phyloP scores from a whole-genome alignment of 64 coral and sea anemone species.

The Exaiptasia diaphana region DNA sequence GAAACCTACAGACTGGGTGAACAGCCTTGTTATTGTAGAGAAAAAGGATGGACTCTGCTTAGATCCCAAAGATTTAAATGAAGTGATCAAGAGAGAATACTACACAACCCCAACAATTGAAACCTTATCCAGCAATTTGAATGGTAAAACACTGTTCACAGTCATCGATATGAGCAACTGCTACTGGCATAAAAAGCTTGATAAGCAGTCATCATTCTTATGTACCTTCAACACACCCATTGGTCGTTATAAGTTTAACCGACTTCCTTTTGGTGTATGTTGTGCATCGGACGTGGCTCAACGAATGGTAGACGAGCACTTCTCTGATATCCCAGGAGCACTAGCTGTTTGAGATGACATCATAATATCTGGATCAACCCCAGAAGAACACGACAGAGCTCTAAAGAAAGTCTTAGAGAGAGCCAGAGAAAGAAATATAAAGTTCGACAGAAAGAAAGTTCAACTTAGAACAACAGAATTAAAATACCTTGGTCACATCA shows the following conservation, averaged over 20 bases:
- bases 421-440: constrained; percentile 36
- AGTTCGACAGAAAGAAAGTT: constrained; percentile 53
- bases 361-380: constrained; percentile 26
- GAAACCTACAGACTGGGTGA: constrained; percentile 61
- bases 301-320: constrained; percentile 50
- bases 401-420: constrained; percentile 15
- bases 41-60: constrained; percentile 61
- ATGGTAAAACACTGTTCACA: constrained; percentile 49
- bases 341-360: constrained; percentile 47
- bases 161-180: constrained; percentile 44
- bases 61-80: constrained; percentile 57
- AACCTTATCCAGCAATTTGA: constrained; percentile 26
- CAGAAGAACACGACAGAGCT: constrained; percentile 30
- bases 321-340: constrained; percentile 29
- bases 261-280: constrained; percentile 43
- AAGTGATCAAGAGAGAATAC: constrained; percentile 22
- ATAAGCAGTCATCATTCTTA: constrained; percentile 28
- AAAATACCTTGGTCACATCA: constrained; percentile 52
- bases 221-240: constrained; percentile 60
- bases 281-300: constrained; percentile 33
- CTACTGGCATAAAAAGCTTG: constrained; percentile 54
- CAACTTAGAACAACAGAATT: constrained; percentile 36
- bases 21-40: constrained; percentile 54
- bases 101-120: constrained; percentile 40
- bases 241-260: constrained; percentile 44